Evolutionary conservation across 2,888 invertebrate species (phyloP).

Genomic region (Hydropsyche betteni): DNA sequence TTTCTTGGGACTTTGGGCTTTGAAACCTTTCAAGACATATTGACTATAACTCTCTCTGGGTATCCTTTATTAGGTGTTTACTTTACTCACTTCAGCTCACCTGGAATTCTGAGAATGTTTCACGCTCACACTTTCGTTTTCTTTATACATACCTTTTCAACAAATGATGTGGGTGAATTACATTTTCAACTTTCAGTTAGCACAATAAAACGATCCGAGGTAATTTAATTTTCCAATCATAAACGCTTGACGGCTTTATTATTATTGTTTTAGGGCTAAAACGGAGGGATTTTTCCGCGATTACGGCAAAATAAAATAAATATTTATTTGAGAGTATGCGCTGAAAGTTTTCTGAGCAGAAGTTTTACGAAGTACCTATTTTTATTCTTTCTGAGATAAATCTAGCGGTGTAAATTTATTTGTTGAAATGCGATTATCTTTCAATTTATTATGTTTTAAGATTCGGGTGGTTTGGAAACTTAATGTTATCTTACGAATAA

Average conservation of each 20-base stretch:
- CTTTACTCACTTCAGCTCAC: background rate
- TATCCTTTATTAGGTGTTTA: constrained; percentile 19
- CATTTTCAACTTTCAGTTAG: too few species aligned
- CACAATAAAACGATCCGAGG: too few species aligned
- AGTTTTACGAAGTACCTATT: too few species aligned
- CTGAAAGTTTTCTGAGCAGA: too few species aligned
- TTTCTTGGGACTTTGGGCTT: background rate
- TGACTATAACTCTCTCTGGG: constrained; percentile 17
- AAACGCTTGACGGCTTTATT: too few species aligned
- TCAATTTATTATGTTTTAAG: constrained; percentile 20
- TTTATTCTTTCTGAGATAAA: background rate
- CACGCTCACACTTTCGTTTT: background rate
- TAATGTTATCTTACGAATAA: constrained; percentile 3
- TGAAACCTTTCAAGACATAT: constrained; percentile 11
- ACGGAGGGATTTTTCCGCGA: too few species aligned
- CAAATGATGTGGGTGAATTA: too few species aligned
- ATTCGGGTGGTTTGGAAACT: background rate
- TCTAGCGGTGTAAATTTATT: constrained; percentile 20
- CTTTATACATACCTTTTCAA: too few species aligned
- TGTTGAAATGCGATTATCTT: constrained; percentile 18
- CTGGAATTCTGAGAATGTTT: constrained; percentile 1
- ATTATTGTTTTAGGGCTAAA: too few species aligned
- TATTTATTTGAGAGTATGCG: too few species aligned
- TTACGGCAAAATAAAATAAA: too few species aligned
- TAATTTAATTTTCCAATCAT: too few species aligned